phyloP scores from a whole-genome alignment of 2,888 invertebrate species.

The Galerucella pusilla region DNA sequence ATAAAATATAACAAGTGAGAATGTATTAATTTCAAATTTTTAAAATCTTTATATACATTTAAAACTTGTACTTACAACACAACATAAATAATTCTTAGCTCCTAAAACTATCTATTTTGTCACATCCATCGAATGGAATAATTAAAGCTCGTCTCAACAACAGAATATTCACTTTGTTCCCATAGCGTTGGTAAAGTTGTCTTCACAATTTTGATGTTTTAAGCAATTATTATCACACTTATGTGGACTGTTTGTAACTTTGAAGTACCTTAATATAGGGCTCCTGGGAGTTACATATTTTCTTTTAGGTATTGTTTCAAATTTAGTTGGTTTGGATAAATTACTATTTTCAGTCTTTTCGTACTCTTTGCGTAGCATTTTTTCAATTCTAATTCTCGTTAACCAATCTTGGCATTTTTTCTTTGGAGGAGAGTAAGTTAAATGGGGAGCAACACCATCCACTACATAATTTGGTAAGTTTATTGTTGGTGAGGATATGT shows the following conservation, averaged over 20 bases:
- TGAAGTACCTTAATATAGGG: conserved; percentile 58
- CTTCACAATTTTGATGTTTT: conserved; percentile 36
- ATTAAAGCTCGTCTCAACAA: neutral
- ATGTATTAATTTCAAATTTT: neutral
- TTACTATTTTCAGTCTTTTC: conserved; percentile 38
- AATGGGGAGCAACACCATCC: conserved; percentile 82
- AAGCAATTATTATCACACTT: conserved; percentile 44
- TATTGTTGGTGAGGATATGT: conserved; percentile 70
- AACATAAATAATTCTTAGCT: conserved; percentile 1
- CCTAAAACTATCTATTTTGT: neutral
- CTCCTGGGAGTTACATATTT: conserved; percentile 50
- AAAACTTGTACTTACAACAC: conserved; percentile 1
- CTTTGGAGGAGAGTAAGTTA: conserved; percentile 77
- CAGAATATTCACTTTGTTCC: conserved; percentile 22
- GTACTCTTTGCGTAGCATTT: conserved; percentile 55
- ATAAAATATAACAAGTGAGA: neutral
- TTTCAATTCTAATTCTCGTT: conserved; percentile 72
- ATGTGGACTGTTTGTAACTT: conserved; percentile 52
- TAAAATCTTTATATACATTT: neutral
- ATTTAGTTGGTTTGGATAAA: conserved; percentile 55
- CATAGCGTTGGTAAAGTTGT: conserved; percentile 11
- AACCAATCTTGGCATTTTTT: conserved; percentile 79
- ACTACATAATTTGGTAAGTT: conserved; percentile 82
- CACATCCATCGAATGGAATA: neutral
- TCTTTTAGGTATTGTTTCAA: conserved; percentile 49